Base-by-base conservation (phyloP, 2,113 vertebrate species). In the Calidris pygmaea region DNA sequence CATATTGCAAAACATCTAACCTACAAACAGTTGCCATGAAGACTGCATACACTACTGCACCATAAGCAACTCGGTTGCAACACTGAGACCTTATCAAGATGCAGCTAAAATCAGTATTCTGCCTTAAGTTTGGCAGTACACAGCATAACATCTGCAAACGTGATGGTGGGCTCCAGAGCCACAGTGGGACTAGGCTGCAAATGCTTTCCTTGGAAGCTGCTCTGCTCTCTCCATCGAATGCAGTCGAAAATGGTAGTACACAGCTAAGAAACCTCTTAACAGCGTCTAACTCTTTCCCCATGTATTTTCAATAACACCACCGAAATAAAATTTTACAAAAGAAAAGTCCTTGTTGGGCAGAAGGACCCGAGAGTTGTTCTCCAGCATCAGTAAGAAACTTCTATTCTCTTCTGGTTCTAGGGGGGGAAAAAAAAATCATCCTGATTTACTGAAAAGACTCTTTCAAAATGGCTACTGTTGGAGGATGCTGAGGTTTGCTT, bases 1-100 rank as follows among this genome's bases (percentile, higher is more conserved):
- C 8, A 4, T 27, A 13, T 5, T 72, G 58, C 39, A 59, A 24
- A 83, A 12, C 3, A 0, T 7, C 4, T 1, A 37, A 22, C 7
- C 60, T 76, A 12, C 27, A 21, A 43, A 35, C 39, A 79, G 37
- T 18, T 79, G 67, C 84, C 22, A 5, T 8, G 13, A 55, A 86
- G 53, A 43, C 1, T 21, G 16, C 26, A 14, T 39, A 11, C 9
- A 1, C 37, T 62, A 14, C 60, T 89, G 75, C n/a, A n/a, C 45
- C 15, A 22, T 18, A 21, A 87, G 43, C 17, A 65, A 9, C 30
- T 58, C 19, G 19, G 39, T 10, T 79, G 58, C 17, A 70, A 12
- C 9, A 27, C 7, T 6, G 55, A 66, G 35, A 78, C 16, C 8
- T 24, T 56, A 4, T 2, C 18, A 30, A 58, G 83, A 15, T n/a